These are phyloP conservation scores for Micrasema longulum DNA, from an alignment of 1,140 invertebrate species.

Conservation along the genomic window DNA sequence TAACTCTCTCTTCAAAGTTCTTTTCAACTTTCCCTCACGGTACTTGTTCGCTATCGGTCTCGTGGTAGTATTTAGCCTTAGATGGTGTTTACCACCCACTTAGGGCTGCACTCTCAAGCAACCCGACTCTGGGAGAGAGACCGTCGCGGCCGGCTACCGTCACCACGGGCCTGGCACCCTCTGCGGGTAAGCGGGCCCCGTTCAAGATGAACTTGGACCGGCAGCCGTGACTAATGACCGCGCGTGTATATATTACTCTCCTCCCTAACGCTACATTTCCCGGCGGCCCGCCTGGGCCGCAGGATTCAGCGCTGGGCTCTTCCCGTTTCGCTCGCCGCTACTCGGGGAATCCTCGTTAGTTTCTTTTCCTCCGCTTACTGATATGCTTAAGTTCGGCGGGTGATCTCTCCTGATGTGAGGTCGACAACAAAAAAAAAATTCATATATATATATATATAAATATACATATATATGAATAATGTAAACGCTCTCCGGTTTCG, in stretches of 20 bases:
- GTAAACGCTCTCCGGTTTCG: conserved; percentile 69
- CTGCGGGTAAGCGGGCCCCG: conserved; percentile 74
- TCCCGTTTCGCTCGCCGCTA: conserved; percentile 89
- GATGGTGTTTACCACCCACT: conserved; percentile 86
- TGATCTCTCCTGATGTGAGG: conserved; percentile 79
- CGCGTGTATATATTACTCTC: conserved; percentile 55
- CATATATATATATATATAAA: conserved; percentile 5
- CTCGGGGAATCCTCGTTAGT: conserved; percentile 89
- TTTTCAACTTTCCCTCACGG: conserved; percentile 92
- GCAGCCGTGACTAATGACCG: conserved; percentile 52
- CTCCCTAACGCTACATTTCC: conserved; percentile 64
- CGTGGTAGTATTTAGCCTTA: conserved; percentile 87
- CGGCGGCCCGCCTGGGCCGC: conserved; percentile 61
- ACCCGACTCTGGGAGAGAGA: conserved; percentile 79
- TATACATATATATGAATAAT: conserved; percentile 62
- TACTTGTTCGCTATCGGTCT: conserved; percentile 92
- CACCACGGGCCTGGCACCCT: conserved; percentile 79
- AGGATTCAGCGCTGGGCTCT: conserved; percentile 74
- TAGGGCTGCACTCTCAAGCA: conserved; percentile 88
- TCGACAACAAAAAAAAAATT: conserved; percentile 59
- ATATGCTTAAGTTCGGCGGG: conserved; percentile 91
- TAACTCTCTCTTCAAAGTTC: conserved; percentile 90
- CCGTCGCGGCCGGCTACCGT: conserved; percentile 66
- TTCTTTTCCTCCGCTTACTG: conserved; percentile 93
- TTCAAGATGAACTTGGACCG: conserved; percentile 77